Percentiles rank a stretch among this genome's conserved stretches.
These are phyloP conservation scores for Centruroides vittatus DNA, from an alignment of 1,140 invertebrate genomes.

Conservation along the genomic window DNA sequence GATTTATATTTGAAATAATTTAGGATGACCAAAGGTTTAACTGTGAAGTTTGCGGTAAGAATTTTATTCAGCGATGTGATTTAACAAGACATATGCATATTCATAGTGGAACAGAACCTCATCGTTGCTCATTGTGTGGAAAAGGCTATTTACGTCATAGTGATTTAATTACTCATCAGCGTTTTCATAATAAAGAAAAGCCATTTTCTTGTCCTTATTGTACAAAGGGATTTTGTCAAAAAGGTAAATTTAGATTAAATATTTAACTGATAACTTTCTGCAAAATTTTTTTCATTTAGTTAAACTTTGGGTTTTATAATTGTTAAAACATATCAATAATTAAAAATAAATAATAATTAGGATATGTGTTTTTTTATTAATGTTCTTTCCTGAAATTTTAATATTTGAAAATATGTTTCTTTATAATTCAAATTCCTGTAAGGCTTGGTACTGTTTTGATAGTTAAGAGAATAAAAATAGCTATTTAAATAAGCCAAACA, in stretches of 20 bases:
- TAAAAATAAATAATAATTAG: too few species aligned
- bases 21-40: conserved; percentile 20
- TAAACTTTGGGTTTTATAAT: too few species aligned
- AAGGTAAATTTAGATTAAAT: conserved; percentile 20
- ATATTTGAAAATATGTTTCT: too few species aligned
- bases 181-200: conserved; percentile 29
- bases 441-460: too few species aligned
- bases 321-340: too few species aligned
- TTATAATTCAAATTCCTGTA: too few species aligned
- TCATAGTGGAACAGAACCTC: conserved; percentile 26
- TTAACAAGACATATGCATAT: conserved; percentile 26
- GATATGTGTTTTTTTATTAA: too few species aligned
- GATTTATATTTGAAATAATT: not conserved
- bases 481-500: too few species aligned
- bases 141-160: conserved; percentile 27
- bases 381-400: too few species aligned
- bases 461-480: too few species aligned
- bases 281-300: too few species aligned
- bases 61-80: conserved; percentile 29
- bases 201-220: conserved; percentile 25
- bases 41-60: conserved; percentile 24
- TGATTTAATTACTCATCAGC: conserved; percentile 27
- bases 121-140: conserved; percentile 24
- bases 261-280: too few species aligned
- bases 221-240: conserved; percentile 28